Conservation (phyloP, 2,888 invertebrate species). For the Sepioteuthis lessoniana region DNA sequence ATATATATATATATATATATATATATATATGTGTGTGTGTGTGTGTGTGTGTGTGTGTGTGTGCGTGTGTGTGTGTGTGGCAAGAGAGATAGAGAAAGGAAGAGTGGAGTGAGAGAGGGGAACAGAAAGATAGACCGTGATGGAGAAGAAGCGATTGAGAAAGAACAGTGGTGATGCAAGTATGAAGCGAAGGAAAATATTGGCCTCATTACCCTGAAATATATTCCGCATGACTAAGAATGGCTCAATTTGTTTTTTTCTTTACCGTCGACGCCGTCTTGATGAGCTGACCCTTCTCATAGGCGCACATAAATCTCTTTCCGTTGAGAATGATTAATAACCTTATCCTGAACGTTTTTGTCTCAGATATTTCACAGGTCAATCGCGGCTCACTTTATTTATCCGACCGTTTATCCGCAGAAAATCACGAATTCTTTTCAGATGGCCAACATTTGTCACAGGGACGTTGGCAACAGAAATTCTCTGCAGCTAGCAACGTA, state of each 20-base stretch:
- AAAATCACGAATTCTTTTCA: not conserved
- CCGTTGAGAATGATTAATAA: not conserved
- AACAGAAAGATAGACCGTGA: too few species aligned
- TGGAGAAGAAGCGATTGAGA: not conserved
- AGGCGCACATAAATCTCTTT: not conserved
- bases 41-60: too few species aligned
- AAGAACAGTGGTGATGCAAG: not conserved
- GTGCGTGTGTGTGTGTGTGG: too few species aligned
- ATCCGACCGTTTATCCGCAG: not conserved
- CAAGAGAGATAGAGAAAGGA: too few species aligned
- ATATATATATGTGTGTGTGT: too few species aligned
- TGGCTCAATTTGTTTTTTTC: not conserved
- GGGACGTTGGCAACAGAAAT: not conserved
- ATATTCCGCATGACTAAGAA: not conserved
- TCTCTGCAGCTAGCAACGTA: too few species aligned
- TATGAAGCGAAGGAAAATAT: not conserved
- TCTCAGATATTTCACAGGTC: conserved; percentile 21
- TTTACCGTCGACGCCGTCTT: not conserved
- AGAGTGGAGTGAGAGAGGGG: too few species aligned
- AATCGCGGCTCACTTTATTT: not conserved
- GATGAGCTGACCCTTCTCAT: not conserved
- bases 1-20: too few species aligned
- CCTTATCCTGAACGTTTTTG: not conserved
- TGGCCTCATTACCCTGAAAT: conserved; percentile 1
- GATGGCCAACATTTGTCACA: not conserved